Evolutionary conservation across 2,797 vertebrate species (phyloP), one percentile per base, ranked within the genome.

Genomic region (Uromys caudimaculatus): DNA sequence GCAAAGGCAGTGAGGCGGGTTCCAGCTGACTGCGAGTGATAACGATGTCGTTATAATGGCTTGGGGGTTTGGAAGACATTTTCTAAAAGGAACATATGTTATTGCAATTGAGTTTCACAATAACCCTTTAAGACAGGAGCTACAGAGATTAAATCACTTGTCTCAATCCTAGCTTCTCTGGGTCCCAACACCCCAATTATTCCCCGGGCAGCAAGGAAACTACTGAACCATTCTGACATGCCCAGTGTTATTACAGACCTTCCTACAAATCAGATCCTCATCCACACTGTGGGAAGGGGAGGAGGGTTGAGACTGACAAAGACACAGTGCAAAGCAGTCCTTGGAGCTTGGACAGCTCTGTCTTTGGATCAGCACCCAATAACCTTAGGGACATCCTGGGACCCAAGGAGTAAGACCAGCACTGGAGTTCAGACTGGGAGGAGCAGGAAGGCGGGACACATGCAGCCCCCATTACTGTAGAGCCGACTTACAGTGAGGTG

Each of bases 101-200:
- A 69, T 47, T 54, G 90, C 23, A 38, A 56, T 67, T n/a, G 23
- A 71, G 47, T 73, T 64, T 90, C 62, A 29, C 5, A 87, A 16
- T 19, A 82, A 41, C 35, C 29, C 62, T 47, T 24, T 83, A 71
- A 95, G 79, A 88, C 2, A 96, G 56, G 52, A 89, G 58, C n/a
- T 60, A 52, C 79, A 90, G 21, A 85, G 90, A 90, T 73, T 60
- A 87, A 78, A 62, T 76, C 64, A 69, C 56, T 94, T 89, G 47
- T 95, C 79, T 96, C 91, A 35, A 76, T 84, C 13, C 29, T 56
- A 86, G n/a, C 76, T 94, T 64, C 92, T 84, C 71, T 69, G 94
- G 85, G 54, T 85, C 50, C 35, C 62, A 91, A 64, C 93, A 78
- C 69, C 89, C 86, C 76, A n/a, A 19, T 54, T 91, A 16, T 82